Evolutionary conservation across 2,888 invertebrate genomes (phyloP).

Genomic region (Anagyrus pseudococci): DNA sequence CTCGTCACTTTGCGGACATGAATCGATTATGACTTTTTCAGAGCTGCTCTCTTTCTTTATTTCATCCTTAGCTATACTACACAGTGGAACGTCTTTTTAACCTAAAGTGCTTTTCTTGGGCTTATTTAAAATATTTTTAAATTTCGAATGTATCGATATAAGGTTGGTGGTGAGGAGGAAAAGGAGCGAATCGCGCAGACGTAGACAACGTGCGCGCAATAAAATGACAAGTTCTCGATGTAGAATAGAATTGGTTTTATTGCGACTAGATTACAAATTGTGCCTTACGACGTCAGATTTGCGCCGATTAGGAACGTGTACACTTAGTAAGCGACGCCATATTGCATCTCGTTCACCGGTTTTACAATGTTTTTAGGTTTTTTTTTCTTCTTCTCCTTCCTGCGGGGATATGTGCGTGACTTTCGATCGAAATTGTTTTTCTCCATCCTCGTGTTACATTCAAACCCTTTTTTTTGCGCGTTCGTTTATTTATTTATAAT

Average conservation of each 20-base stretch:
- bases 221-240: not conserved
- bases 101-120: no score
- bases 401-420: not conserved
- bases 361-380: slow-evolving; percentile 36
- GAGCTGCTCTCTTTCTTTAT: not conserved
- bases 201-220: not conserved
- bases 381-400: slow-evolving; percentile 2
- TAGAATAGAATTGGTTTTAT: slow-evolving; percentile 62
- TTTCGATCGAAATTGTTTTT: no score
- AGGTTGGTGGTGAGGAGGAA: no score
- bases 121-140: no score
- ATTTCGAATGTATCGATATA: no score
- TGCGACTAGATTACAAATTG: slow-evolving; percentile 63
- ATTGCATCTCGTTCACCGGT: slow-evolving; percentile 17
- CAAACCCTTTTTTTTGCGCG: no score
- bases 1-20: slow-evolving; percentile 15
- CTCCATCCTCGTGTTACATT: no score
- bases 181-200: no score
- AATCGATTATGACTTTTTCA: slow-evolving; percentile 21
- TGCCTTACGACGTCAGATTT: slow-evolving; percentile 56
- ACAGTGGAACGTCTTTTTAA: not conserved
- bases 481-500: slow-evolving; percentile 42
- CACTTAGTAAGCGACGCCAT: slow-evolving; percentile 51
- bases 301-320: slow-evolving; percentile 59
- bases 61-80: not conserved